These are phyloP conservation scores for Harmothoe impar DNA, from an alignment of 2,888 invertebrate species.

Conservation along the genomic window DNA sequence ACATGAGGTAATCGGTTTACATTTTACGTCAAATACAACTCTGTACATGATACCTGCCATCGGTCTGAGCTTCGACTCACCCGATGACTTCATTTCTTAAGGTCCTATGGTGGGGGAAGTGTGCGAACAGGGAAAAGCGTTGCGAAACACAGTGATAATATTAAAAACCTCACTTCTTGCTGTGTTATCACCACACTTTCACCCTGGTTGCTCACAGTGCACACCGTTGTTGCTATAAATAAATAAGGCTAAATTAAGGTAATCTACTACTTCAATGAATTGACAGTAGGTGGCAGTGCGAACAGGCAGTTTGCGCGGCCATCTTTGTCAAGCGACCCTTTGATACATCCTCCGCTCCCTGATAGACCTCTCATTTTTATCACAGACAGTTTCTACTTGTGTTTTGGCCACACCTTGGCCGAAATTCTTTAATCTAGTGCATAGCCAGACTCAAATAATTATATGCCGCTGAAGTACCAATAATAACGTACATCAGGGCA, in stretches of 20 bases:
- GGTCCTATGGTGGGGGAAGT: neutral
- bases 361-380: slow-evolving; percentile 36
- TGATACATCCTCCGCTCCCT: slow-evolving; percentile 13
- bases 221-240: slow-evolving; percentile 34
- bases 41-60: neutral
- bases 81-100: neutral
- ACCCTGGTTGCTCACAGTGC: neutral
- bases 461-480: neutral
- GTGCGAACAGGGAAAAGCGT: neutral
- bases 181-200: too few relatives aligned
- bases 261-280: slow-evolving; percentile 46
- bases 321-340: slow-evolving; percentile 51
- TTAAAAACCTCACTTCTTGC: too few relatives aligned
- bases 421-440: neutral
- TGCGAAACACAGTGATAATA: too few relatives aligned
- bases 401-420: neutral
- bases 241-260: slow-evolving; percentile 55
- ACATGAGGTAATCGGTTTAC: slow-evolving; percentile 14
- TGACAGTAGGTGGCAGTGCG: slow-evolving; percentile 59
- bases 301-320: slow-evolving; percentile 60
- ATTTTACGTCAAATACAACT: neutral
- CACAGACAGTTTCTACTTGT: slow-evolving; percentile 50
- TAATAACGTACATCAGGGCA: neutral
- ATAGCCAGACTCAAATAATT: neutral
- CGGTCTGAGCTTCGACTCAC: neutral